phyloP scores from a whole-genome alignment of 2,797 vertebrate species.

The Coracias cyanogaster region DNA sequence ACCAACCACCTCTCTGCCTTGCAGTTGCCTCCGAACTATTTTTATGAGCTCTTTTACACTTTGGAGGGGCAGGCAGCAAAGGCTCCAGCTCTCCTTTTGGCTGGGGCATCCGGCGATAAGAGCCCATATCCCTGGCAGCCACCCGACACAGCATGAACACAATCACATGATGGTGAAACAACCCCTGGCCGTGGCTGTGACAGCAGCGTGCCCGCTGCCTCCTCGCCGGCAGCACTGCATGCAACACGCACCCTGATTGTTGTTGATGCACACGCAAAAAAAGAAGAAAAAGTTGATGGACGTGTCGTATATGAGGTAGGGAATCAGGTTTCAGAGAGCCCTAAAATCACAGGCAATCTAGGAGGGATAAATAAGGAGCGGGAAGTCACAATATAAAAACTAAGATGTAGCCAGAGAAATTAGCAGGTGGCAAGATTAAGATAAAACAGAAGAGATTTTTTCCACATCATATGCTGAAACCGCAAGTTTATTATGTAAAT shows the following conservation, averaged over 20 bases:
- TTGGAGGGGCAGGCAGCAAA: neutral
- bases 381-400: neutral
- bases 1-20: neutral
- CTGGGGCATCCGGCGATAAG: conserved; percentile 34
- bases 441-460: neutral
- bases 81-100: neutral
- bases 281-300: neutral
- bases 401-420: neutral
- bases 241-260: fast-evolving
- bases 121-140: conserved; percentile 30
- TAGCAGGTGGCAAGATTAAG: neutral
- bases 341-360: fast-evolving
- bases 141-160: neutral
- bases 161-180: conserved; percentile 53
- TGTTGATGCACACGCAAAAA: fast-evolving
- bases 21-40: neutral
- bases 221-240: neutral
- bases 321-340: neutral
- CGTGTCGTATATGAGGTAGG: no score
- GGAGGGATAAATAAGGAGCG: neutral
- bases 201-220: neutral
- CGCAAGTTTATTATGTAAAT: neutral
- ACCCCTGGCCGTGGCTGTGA: neutral
- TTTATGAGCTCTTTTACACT: neutral
- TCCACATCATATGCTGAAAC: neutral